phyloP scores from a whole-genome alignment of 2,797 vertebrate species.

The Varecia variegata region DNA sequence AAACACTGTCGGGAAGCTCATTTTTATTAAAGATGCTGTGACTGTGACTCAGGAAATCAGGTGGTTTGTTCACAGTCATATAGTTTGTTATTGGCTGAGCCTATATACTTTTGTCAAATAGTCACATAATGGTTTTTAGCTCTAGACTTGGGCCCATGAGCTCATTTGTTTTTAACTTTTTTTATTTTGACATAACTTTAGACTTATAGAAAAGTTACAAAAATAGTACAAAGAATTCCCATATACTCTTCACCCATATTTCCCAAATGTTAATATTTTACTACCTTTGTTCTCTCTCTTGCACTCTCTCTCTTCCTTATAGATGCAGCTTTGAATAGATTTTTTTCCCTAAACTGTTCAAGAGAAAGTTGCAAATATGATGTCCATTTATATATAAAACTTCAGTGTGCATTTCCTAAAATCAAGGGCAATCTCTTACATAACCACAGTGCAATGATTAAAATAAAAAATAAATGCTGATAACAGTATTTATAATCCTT shows the following conservation, averaged over 20 bases:
- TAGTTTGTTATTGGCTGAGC: not conserved
- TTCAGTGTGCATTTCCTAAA: constrained; percentile 9
- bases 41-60: not conserved
- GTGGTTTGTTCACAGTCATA: not conserved
- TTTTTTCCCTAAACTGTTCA: not conserved
- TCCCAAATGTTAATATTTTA: not conserved
- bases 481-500: not conserved
- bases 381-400: not conserved
- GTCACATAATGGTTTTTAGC: not conserved
- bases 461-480: not conserved
- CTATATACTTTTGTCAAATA: not conserved
- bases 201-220: not conserved
- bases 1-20: not conserved
- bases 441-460: not conserved
- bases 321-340: not conserved
- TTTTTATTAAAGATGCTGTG: not conserved
- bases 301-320: not conserved
- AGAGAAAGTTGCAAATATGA: not conserved
- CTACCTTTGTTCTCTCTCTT: not conserved
- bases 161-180: constrained; percentile 4
- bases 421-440: not conserved
- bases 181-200: constrained; percentile 43
- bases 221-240: not conserved
- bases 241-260: not conserved
- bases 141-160: not conserved